Evolutionary conservation across 2,888 invertebrate species (phyloP).

Genomic region (Brachyopa scutellaris): DNA sequence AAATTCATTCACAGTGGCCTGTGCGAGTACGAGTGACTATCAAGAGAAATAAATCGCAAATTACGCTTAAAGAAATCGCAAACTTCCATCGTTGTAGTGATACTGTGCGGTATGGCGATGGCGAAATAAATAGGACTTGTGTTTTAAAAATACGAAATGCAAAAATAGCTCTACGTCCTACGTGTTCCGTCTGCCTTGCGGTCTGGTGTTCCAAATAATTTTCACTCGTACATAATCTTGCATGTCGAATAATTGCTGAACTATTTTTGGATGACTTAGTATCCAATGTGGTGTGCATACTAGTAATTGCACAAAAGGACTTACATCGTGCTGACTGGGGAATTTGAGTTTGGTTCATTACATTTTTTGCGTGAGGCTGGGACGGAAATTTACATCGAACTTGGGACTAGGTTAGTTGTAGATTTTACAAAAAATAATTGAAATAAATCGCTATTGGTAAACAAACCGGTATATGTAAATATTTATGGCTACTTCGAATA

Average conservation of each 20-base stretch:
- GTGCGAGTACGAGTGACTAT: too few relatives aligned
- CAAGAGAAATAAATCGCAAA: too few relatives aligned
- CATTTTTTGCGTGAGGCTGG: not conserved
- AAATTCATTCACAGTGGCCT: too few relatives aligned
- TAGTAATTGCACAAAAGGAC: slow-evolving; percentile 4
- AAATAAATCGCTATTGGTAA: too few relatives aligned
- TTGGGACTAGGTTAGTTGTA: slow-evolving; percentile 35
- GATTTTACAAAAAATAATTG: too few relatives aligned
- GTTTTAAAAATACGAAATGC: slow-evolving; percentile 4
- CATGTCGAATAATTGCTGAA: slow-evolving; percentile 49
- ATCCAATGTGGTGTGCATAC: slow-evolving; percentile 21
- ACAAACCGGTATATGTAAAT: too few relatives aligned
- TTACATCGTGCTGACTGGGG: not conserved
- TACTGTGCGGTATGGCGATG: not conserved
- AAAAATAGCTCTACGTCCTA: slow-evolving; percentile 37
- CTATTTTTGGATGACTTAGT: slow-evolving; percentile 68
- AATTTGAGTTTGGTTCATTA: slow-evolving; percentile 6
- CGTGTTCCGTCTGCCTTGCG: slow-evolving; percentile 44
- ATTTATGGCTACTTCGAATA: too few relatives aligned
- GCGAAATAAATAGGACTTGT: not conserved
- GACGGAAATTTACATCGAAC: slow-evolving; percentile 5
- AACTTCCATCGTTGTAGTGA: not conserved
- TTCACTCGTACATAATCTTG: slow-evolving; percentile 55
- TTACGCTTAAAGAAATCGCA: too few relatives aligned
- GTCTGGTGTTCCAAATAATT: slow-evolving; percentile 48